Percentiles rank a stretch among this genome's conserved stretches.
Conservation (phyloP, 2,113 vertebrate species). For the Falco punctatus region DNA sequence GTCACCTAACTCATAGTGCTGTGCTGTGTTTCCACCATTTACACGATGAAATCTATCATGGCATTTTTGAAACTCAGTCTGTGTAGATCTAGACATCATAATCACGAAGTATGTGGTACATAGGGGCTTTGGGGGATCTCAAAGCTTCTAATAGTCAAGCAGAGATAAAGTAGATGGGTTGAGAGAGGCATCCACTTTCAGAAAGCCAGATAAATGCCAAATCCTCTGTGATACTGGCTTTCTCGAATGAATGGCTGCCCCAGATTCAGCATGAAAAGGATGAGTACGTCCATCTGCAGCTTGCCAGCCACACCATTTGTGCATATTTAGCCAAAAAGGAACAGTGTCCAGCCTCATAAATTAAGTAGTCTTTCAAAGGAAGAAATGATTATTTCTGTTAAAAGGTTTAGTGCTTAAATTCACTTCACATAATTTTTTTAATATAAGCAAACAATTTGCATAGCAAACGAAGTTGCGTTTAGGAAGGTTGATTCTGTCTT, state of each 20-base stretch:
- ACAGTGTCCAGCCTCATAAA: not conserved
- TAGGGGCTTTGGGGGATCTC: not conserved
- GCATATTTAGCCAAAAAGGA: not conserved
- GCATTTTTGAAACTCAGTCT: not conserved
- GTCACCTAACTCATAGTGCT: not conserved
- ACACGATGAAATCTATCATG: not conserved
- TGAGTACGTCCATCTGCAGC: not conserved
- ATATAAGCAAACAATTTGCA: not conserved
- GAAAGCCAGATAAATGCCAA: not conserved
- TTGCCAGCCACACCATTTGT: constrained; percentile 31
- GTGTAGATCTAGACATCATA: not conserved
- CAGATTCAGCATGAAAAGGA: constrained; percentile 53
- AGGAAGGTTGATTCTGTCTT: not conserved
- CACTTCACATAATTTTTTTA: not conserved
- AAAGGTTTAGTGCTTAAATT: not conserved
- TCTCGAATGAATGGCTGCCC: constrained; percentile 38
- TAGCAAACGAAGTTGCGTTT: not conserved
- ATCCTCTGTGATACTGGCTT: not conserved
- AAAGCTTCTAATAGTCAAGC: not conserved
- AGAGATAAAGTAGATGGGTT: not conserved
- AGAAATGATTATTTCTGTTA: not conserved
- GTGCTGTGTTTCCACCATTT: not conserved
- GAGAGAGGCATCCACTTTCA: not conserved
- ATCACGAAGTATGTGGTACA: not conserved
- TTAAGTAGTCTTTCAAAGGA: not conserved